These are phyloP conservation scores for Trachelus tabidus DNA, from an alignment of 2,888 invertebrate genomes.

Conservation along the genomic window DNA sequence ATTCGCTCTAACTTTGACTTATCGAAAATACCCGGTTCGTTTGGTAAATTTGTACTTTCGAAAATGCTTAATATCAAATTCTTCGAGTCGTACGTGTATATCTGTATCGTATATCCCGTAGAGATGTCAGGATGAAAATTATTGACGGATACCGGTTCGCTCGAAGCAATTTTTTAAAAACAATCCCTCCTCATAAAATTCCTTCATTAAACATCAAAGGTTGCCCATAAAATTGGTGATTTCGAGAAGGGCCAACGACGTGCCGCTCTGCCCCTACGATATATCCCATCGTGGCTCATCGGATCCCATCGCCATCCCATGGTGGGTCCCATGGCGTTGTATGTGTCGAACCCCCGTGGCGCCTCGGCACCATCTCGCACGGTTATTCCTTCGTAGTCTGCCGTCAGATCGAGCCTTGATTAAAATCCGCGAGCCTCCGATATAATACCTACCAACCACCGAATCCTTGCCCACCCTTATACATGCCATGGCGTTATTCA, in stretches of 20 bases:
- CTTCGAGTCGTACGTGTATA: not conserved
- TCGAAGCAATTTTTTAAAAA: conserved; percentile 55
- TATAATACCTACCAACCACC: conserved; percentile 60
- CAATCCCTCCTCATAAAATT: conserved; percentile 63
- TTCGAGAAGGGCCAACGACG: conserved; percentile 45
- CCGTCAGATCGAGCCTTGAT: conserved; percentile 62
- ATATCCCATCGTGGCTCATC: conserved; percentile 6
- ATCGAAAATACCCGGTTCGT: not conserved
- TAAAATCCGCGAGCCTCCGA: conserved; percentile 63
- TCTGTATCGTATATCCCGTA: not conserved
- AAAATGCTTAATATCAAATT: not conserved
- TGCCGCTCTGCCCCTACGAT: not conserved
- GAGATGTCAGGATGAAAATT: conserved; percentile 37
- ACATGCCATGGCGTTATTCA: not conserved
- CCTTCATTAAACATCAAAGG: conserved; percentile 64
- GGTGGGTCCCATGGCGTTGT: conserved; percentile 51
- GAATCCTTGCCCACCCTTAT: conserved; percentile 34
- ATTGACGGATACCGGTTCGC: conserved; percentile 51
- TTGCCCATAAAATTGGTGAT: conserved; percentile 63
- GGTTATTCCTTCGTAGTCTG: conserved; percentile 56
- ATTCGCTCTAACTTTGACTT: not conserved
- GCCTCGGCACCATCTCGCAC: conserved; percentile 62
- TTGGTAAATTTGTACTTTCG: not conserved
- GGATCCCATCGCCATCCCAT: conserved; percentile 27
- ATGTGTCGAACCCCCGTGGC: conserved; percentile 65